phyloP scores from a whole-genome alignment of 2,113 vertebrate species.

The Takifugu flavidus region DNA sequence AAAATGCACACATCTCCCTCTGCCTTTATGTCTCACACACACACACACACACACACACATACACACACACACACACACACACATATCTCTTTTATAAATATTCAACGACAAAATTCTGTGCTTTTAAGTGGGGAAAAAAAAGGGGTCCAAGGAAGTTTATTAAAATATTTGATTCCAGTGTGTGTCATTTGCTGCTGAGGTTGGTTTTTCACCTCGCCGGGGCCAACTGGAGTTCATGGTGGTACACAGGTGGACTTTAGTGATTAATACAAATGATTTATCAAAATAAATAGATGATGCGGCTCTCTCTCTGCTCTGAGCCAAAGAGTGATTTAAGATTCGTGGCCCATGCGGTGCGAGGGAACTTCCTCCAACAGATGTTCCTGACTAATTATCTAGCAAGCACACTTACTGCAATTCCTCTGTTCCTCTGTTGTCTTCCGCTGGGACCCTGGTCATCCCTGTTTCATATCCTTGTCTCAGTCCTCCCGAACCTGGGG shows the following conservation, averaged over 20 bases:
- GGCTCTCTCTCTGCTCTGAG: constrained; percentile 28
- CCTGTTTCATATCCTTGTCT: constrained; percentile 59
- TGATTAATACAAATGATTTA: constrained; percentile 60
- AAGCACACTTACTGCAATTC: constrained; percentile 64
- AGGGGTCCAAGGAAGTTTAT: constrained; percentile 1
- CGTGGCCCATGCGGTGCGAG: constrained; percentile 44
- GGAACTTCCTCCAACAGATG: constrained; percentile 72
- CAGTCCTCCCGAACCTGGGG: constrained; percentile 59
- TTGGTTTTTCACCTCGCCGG: constrained; percentile 4
- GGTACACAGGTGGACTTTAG: constrained; percentile 35
- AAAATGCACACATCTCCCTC: constrained; percentile 12
- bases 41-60: too few species aligned
- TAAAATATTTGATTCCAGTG: constrained; percentile 16
- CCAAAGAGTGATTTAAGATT: constrained; percentile 65
- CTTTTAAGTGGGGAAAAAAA: constrained; percentile 7
- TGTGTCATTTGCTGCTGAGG: neutral
- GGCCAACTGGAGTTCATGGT: constrained; percentile 21
- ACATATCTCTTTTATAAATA: constrained; percentile 9
- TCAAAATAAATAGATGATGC: constrained; percentile 53
- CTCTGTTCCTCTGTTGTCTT: constrained; percentile 59
- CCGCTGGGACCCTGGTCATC: constrained; percentile 69
- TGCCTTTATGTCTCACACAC: constrained; percentile 2
- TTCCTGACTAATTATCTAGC: constrained; percentile 76
- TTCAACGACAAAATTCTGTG: constrained; percentile 17
- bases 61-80: too few species aligned